Percentiles rank a stretch among this genome's conserved stretches.
These are phyloP conservation scores for Emydocephalus ijimae DNA, from an alignment of 2,113 vertebrate species.

Conservation along the genomic window DNA sequence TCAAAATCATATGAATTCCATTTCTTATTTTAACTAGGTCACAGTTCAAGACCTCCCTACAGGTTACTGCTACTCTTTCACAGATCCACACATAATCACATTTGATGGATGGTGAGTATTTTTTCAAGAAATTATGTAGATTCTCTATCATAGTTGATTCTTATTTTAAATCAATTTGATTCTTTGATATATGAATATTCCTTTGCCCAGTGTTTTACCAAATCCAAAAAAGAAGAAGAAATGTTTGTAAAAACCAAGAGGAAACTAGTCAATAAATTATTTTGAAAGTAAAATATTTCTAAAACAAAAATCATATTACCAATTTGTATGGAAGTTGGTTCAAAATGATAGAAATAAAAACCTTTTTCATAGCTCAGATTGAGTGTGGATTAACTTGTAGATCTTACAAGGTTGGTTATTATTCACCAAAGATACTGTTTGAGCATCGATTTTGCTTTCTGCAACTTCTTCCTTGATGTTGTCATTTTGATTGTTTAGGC, in stretches of 20 bases:
- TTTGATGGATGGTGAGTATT: slow-evolving; percentile 78
- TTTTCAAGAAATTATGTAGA: slow-evolving; percentile 44
- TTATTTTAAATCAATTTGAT: slow-evolving; percentile 45
- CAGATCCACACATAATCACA: slow-evolving; percentile 77
- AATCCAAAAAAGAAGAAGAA: slow-evolving; percentile 36
- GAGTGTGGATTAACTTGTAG: not conserved
- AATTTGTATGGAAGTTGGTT: not conserved
- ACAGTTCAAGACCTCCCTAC: slow-evolving; percentile 77
- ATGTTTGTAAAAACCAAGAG: slow-evolving; percentile 1
- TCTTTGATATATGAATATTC: not conserved
- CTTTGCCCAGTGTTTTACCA: not conserved
- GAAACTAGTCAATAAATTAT: slow-evolving; percentile 15
- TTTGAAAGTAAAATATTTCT: not conserved
- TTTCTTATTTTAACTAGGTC: slow-evolving; percentile 75
- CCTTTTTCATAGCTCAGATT: not conserved
- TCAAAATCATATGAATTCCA: slow-evolving; percentile 57
- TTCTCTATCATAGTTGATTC: slow-evolving; percentile 39
- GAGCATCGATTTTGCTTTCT: slow-evolving; percentile 45
- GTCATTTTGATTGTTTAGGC: slow-evolving; percentile 52
- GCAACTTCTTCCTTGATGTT: slow-evolving; percentile 1
- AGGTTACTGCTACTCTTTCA: slow-evolving; percentile 76
- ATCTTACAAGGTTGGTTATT: slow-evolving; percentile 34
- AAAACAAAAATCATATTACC: not conserved
- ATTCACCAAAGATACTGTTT: slow-evolving; percentile 34
- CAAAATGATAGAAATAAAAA: not conserved